A percentile compares a stretch with the other conserved stretches of the same genome.
These are phyloP conservation scores for Mallotus villosus DNA, from an alignment of 2,797 vertebrate genomes.

Conservation along the genomic window DNA sequence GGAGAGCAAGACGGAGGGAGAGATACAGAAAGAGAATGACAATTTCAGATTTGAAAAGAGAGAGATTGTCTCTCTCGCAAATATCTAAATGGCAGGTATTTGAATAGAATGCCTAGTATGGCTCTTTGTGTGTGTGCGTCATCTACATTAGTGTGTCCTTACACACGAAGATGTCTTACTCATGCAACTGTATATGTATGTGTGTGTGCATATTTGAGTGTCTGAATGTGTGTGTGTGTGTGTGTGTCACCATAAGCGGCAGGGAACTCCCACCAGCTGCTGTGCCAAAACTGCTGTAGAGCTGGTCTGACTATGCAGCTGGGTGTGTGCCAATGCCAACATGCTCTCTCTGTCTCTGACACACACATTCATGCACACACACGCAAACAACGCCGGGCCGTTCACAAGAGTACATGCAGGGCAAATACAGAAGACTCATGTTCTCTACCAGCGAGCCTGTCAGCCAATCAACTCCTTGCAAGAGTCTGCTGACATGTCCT, in stretches of 20 bases:
- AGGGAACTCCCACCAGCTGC: not conserved
- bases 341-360: not conserved
- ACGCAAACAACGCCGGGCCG: not conserved
- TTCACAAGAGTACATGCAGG: not conserved
- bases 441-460: not conserved
- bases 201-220: not conserved
- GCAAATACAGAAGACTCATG: not conserved
- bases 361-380: slow-evolving; percentile 2
- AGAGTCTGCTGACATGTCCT: not conserved
- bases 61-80: too few relatives aligned
- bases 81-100: too few relatives aligned
- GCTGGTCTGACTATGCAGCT: slow-evolving; percentile 57
- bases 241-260: not conserved
- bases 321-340: slow-evolving; percentile 4
- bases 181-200: not conserved
- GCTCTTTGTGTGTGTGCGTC: slow-evolving; percentile 14
- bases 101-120: not conserved
- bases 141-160: slow-evolving; percentile 47
- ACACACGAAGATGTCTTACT: not conserved
- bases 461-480: not conserved
- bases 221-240: not conserved
- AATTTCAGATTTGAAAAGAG: not conserved
- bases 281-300: slow-evolving; percentile 44
- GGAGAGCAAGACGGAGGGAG: not conserved
- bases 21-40: not conserved